These are phyloP conservation scores for Lophochroa leadbeateri DNA, from an alignment of 2,113 vertebrate genomes.

Conservation along the genomic window DNA sequence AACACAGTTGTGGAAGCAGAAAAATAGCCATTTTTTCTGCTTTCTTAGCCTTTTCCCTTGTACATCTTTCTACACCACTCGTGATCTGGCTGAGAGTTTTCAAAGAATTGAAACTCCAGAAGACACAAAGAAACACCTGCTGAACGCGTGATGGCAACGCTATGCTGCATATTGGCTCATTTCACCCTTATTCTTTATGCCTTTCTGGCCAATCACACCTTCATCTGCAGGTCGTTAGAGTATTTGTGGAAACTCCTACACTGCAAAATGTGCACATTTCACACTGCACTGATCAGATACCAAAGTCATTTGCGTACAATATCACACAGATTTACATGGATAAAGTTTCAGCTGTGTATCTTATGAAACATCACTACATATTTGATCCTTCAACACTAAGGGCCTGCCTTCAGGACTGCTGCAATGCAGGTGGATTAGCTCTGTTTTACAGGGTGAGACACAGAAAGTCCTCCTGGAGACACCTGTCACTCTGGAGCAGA, in stretches of 20 bases:
- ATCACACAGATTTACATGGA: neutral
- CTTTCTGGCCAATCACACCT: conserved; percentile 15
- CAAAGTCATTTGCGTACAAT: neutral
- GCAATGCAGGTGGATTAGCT: neutral
- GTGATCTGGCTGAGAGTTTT: neutral
- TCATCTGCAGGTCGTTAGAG: neutral
- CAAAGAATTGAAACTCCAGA: neutral
- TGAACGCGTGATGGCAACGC: neutral
- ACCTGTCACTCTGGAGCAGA: neutral
- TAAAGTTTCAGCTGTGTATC: neutral
- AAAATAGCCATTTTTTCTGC: neutral
- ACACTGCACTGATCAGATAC: neutral
- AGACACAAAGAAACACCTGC: neutral
- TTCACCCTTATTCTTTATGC: neutral
- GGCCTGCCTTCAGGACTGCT: neutral
- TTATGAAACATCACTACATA: neutral
- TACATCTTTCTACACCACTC: neutral
- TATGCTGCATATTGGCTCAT: neutral
- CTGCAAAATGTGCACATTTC: neutral
- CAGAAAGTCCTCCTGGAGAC: neutral
- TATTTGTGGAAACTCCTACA: neutral
- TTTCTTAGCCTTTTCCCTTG: neutral
- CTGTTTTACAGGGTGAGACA: neutral
- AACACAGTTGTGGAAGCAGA: neutral
- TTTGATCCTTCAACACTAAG: neutral